A percentile compares a stretch with the other conserved stretches of the same genome.
phyloP scores from a whole-genome alignment of 2,888 invertebrate species.

The Ditylenchus weischeri region DNA sequence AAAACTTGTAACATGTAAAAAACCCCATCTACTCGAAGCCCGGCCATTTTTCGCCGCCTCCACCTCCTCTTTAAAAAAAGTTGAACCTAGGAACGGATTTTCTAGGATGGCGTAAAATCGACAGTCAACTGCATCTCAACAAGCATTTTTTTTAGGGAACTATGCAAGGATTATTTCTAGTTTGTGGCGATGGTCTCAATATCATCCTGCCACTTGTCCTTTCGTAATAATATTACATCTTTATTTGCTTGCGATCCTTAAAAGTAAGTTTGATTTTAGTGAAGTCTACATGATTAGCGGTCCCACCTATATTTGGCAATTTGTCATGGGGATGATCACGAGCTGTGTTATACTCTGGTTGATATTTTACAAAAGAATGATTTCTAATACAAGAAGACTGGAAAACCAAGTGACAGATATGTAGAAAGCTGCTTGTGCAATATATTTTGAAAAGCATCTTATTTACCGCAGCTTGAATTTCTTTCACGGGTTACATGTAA shows the following conservation, averaged over 20 bases:
- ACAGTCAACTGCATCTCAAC: no score
- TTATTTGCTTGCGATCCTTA: neutral
- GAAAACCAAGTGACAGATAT: neutral
- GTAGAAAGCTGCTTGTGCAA: no score
- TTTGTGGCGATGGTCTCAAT: constrained; percentile 32
- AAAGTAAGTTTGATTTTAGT: neutral
- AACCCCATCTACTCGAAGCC: no score
- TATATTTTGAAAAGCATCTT: no score
- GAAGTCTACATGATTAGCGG: constrained; percentile 6
- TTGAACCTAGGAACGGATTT: no score
- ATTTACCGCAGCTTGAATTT: no score
- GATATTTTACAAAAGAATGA: constrained; percentile 4
- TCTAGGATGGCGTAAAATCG: no score
- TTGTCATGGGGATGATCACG: constrained; percentile 3
- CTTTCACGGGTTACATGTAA: no score
- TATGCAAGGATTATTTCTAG: constrained; percentile 35
- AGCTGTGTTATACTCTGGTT: constrained; percentile 1
- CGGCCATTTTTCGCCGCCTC: no score
- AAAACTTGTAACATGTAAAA: no score
- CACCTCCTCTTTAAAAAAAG: no score
- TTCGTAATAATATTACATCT: constrained; percentile 19
- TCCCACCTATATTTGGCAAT: constrained; percentile 11
- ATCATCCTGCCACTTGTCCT: constrained; percentile 35
- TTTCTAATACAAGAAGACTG: constrained; percentile 1
- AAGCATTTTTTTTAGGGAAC: constrained; percentile 26